Base-by-base conservation (phyloP, 2,888 invertebrate species). In the Vesta saturnalis region DNA sequence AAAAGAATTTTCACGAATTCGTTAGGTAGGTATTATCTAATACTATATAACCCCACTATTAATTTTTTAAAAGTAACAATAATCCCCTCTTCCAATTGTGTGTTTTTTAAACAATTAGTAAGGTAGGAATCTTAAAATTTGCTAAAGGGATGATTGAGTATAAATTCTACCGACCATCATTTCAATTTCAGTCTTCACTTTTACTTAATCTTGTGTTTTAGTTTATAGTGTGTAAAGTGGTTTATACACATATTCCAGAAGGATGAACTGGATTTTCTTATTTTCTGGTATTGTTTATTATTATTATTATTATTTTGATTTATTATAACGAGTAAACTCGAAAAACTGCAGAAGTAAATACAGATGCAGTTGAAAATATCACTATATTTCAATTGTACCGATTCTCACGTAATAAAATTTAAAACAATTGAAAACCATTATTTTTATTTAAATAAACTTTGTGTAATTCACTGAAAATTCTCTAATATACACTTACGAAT, bases 1-100 rank as follows among this genome's bases (percentile, higher is more conserved):
- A 46, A 61, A 43, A 61, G 55, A 62, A 56, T 62, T 67, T 67
- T 57, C 67, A 67, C 67, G 67, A 67, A 67, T 57, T 67, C 30
- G 67, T 19, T 56, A n/a, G n/a, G n/a, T n/a, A n/a, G n/a, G 56
- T 54, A 67, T 67, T 49, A 67, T 67, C 67, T 67, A 62, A 62
- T 60, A 16, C 47, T 14, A 60, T 46, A 54, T 62, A 19, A 54
- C 55, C 67, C 67, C 49, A 62, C 67, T 60, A 49, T 61, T 19
- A 39, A 43, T 12, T 54, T 59, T 52, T 61, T 60, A 30, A 19
- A 15, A 14, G 22, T 60, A 16, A 60, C 60, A 65, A 55, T 64
- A 49, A 39, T 16, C 58, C 62, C 56, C 62, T 52, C 67, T 62
- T 22, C 30, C 30, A 30, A 12, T 30, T 39, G 22, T 61, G 19